These are phyloP conservation scores for Hymenopus coronatus DNA, from an alignment of 2,888 invertebrate genomes.

Conservation along the genomic window DNA sequence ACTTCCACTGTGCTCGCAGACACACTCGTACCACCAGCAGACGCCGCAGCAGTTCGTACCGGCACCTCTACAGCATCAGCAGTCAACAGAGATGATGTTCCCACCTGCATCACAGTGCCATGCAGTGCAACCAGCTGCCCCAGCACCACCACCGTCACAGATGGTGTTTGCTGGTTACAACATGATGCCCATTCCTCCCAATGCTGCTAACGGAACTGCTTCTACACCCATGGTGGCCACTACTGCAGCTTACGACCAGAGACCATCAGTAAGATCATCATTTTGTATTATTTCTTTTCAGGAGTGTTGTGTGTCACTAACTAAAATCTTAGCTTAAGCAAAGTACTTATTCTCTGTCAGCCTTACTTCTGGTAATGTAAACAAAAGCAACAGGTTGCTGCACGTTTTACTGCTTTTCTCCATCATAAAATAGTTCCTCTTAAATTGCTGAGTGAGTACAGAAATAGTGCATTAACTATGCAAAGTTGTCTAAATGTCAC, in stretches of 20 bases:
- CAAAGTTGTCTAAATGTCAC: too few relatives aligned
- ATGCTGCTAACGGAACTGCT: neutral
- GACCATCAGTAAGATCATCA: constrained; percentile 3
- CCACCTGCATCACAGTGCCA: neutral
- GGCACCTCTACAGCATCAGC: constrained; percentile 5
- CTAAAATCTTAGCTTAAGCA: too few relatives aligned
- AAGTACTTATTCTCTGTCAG: too few relatives aligned
- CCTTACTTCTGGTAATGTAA: too few relatives aligned
- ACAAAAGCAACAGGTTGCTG: too few relatives aligned
- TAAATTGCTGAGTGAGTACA: too few relatives aligned
- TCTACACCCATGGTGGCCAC: neutral
- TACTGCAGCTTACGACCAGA: constrained; percentile 17
- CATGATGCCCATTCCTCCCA: neutral
- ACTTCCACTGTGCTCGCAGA: neutral
- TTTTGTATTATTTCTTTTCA: too few relatives aligned
- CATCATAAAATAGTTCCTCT: too few relatives aligned
- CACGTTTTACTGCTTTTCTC: too few relatives aligned
- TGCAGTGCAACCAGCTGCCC: neutral
- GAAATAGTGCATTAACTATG: too few relatives aligned
- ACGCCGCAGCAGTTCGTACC: neutral
- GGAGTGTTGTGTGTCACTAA: too few relatives aligned
- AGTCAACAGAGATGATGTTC: neutral
- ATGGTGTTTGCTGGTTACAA: constrained; percentile 17
- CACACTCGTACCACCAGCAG: constrained; percentile 1
- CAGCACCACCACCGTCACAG: neutral